Evolutionary conservation across 2,113 vertebrate species (phyloP).

Genomic region (Phrynocephalus versicolor): DNA sequence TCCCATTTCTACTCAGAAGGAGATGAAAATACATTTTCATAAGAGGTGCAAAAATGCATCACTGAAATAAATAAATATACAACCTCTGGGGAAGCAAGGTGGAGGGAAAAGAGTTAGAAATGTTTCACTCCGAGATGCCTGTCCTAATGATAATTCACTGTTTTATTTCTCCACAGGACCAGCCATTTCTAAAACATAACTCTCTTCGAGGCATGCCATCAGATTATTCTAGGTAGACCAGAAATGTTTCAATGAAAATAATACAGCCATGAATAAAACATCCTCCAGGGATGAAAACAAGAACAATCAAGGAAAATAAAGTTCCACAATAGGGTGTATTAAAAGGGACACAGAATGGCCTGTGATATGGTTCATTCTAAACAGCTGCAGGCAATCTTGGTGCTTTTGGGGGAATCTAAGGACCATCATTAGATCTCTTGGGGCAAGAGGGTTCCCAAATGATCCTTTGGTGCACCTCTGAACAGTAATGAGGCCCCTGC

Average conservation of each 20-base stretch:
- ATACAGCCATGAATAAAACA: not conserved
- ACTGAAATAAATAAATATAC: slow-evolving; percentile 15
- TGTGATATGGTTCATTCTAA: too few relatives aligned
- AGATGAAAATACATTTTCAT: not conserved
- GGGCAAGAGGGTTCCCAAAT: too few relatives aligned
- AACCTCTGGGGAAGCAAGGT: not conserved
- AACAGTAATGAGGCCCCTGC: too few relatives aligned
- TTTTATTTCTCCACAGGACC: slow-evolving; percentile 2
- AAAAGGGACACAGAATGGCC: too few relatives aligned
- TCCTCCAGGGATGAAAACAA: not conserved
- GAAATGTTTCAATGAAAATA: not conserved
- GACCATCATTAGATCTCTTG: too few relatives aligned
- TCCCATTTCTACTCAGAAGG: not conserved
- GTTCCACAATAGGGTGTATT: not conserved
- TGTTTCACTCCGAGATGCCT: slow-evolving; percentile 16
- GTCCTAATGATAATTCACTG: slow-evolving; percentile 3
- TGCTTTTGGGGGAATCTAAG: too few relatives aligned
- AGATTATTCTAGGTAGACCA: not conserved
- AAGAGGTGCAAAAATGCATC: slow-evolving; percentile 24
- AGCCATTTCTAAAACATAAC: not conserved
- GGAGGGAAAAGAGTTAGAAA: slow-evolving; percentile 11
- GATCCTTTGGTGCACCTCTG: too few relatives aligned
- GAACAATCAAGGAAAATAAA: not conserved
- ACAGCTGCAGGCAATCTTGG: too few relatives aligned
- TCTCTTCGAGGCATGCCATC: not conserved